These are phyloP conservation scores for Morphnarchus princeps DNA, from an alignment of 2,113 vertebrate species.

Conservation along the genomic window DNA sequence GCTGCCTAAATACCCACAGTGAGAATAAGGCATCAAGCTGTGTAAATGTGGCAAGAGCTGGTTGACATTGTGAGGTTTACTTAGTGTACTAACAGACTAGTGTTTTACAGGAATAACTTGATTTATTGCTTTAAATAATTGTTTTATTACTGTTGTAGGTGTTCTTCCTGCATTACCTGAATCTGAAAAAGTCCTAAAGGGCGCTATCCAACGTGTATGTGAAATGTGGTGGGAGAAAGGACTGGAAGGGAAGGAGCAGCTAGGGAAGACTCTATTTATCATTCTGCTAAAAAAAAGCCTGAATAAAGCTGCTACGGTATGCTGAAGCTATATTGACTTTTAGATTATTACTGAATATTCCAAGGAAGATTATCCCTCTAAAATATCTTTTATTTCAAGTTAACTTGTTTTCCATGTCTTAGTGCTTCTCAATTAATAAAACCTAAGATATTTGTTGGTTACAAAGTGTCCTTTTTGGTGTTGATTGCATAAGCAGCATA, in stretches of 20 bases:
- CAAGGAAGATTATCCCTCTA: background rate
- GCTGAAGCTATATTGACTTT: background rate
- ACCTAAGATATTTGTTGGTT: background rate
- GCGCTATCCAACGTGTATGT: conserved; percentile 74
- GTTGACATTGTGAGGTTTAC: background rate
- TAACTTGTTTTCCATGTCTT: background rate
- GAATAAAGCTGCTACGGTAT: conserved; percentile 74
- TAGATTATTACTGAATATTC: background rate
- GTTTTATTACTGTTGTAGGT: conserved; percentile 64
- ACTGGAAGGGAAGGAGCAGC: conserved; percentile 84
- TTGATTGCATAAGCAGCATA: background rate
- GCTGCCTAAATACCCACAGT: background rate
- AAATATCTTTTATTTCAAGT: background rate
- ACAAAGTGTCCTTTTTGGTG: background rate
- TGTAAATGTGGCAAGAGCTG: background rate
- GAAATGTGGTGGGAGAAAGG: conserved; percentile 89
- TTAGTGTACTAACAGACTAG: background rate
- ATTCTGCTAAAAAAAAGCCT: conserved; percentile 82
- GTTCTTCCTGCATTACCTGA: conserved; percentile 75
- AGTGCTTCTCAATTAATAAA: background rate
- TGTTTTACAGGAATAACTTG: background rate
- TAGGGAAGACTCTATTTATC: conserved; percentile 83
- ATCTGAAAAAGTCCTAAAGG: conserved; percentile 70
- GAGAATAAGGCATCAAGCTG: background rate
- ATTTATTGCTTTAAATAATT: background rate